phyloP scores from a whole-genome alignment of 2,888 invertebrate species.

The Orthosia incerta region DNA sequence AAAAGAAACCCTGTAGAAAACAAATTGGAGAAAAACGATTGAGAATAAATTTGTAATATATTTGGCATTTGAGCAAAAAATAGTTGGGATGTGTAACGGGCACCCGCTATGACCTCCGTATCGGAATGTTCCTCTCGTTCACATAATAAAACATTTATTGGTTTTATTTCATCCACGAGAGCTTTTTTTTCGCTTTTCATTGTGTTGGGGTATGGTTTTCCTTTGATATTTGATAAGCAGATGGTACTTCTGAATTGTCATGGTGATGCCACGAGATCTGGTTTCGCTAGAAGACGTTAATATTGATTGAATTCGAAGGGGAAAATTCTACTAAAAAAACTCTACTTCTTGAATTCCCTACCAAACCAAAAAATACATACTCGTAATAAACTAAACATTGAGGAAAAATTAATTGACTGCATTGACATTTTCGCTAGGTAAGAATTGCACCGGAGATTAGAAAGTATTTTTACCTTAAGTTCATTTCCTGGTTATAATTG shows the following conservation, averaged over 20 bases:
- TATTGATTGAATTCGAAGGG: too few species aligned
- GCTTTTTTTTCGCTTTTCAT: slow-evolving; percentile 22
- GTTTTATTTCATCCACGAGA: slow-evolving; percentile 30
- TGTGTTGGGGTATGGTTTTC: not conserved
- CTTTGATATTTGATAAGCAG: slow-evolving; percentile 39
- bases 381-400: too few species aligned
- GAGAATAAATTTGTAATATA: slow-evolving; percentile 34
- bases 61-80: slow-evolving; percentile 31
- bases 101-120: slow-evolving; percentile 7
- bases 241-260: not conserved
- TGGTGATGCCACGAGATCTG: not conserved
- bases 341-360: too few species aligned
- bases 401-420: too few species aligned
- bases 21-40: slow-evolving; percentile 1
- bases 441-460: not conserved
- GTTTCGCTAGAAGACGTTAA: too few species aligned
- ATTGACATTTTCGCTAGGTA: too few species aligned
- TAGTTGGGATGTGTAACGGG: slow-evolving; percentile 46
- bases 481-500: not conserved
- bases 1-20: not conserved
- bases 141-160: slow-evolving; percentile 49
- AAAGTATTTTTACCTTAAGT: not conserved
- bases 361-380: too few species aligned
- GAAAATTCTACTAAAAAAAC: too few species aligned
- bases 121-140: slow-evolving; percentile 41